Conservation (phyloP, 2,797 vertebrate genomes). For the Etheostoma perlongum region DNA sequence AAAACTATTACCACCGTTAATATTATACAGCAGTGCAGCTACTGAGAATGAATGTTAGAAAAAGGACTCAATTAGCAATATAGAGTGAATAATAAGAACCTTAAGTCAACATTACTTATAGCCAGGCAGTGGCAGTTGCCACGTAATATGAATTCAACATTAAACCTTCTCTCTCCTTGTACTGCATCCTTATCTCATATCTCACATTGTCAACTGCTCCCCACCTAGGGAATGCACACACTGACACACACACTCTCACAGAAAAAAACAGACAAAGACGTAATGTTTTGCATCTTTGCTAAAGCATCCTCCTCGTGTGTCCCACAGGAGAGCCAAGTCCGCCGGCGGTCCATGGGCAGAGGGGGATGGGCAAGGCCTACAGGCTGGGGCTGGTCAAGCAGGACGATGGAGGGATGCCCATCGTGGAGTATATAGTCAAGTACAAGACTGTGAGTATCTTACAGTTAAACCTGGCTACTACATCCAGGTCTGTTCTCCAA, state of each 20-base stretch:
- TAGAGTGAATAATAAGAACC: constrained; percentile 62
- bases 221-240: constrained; percentile 20
- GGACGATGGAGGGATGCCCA: constrained; percentile 98
- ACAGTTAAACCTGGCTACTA: neutral
- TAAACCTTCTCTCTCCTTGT: constrained; percentile 51
- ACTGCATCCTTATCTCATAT: constrained; percentile 60
- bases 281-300: constrained; percentile 37
- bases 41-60: constrained; percentile 39
- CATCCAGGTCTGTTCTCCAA: neutral
- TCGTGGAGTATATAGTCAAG: constrained; percentile 97
- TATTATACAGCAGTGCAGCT: constrained; percentile 33
- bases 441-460: constrained; percentile 94
- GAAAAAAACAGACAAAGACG: constrained; percentile 1
- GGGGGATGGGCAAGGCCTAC: constrained; percentile 94
- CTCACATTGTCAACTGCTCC: constrained; percentile 64
- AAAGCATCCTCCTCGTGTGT: neutral
- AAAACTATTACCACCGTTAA: constrained; percentile 39
- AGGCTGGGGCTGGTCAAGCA: constrained; percentile 96
- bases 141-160: constrained; percentile 56
- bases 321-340: constrained; percentile 94
- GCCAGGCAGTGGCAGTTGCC: constrained; percentile 47
- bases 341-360: constrained; percentile 94
- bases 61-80: constrained; percentile 65
- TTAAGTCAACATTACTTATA: constrained; percentile 58
- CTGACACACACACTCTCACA: neutral